Base-by-base conservation (phyloP, 1,140 invertebrate genomes). In the Rhagoletis zephyria region DNA sequence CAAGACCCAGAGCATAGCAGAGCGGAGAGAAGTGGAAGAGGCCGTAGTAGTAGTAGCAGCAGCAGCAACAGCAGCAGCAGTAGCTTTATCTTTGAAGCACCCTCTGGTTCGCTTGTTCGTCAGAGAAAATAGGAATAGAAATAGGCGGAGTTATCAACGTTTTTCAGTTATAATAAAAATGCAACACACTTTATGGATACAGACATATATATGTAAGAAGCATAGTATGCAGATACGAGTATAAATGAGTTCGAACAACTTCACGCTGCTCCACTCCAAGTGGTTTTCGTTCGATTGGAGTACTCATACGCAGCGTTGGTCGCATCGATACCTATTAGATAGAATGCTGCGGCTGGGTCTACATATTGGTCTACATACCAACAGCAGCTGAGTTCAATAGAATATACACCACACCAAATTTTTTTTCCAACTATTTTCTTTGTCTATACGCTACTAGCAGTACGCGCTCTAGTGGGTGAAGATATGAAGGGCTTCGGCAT, bases 141-240 rank as follows among this genome's bases (percentile, higher is more conserved):
- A 91, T 91, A 91, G 91, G 91, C 91, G 91, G 91, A 91, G 91
- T 91, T 91, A 91, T 91, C 91, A 91, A 91, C 91, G 91, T 91
- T 91, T 91, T 91, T 91, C 91, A 91, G 91, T 91, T 91, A 91
- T 91, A 91, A 91, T 91, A 91, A 91, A 91, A 91, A 91, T 81
- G 74, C 74, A 59, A 51, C 74, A 56, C 74, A 81, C 51, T 77
- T 77, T 77, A 77, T 56, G 70, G 70, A 77, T 77, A 77, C 48
- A 56, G n/a, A 19, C 16, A 10, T 0, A 70, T 3, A 10, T 70
- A 45, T 70, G 67, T 48, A 60, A 60, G 59, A 6, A 60, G 16
- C 63, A 64, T 64, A 64, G 12, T 64, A 77, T 77, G 5, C 51
- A 77, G 0, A 16, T 77, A 7, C 19, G 6, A 1, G 3, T 56